Evolutionary conservation across 2,888 invertebrate genomes (phyloP), one percentile per base, ranked within the genome.

Genomic region (Pterostichus madidus): DNA sequence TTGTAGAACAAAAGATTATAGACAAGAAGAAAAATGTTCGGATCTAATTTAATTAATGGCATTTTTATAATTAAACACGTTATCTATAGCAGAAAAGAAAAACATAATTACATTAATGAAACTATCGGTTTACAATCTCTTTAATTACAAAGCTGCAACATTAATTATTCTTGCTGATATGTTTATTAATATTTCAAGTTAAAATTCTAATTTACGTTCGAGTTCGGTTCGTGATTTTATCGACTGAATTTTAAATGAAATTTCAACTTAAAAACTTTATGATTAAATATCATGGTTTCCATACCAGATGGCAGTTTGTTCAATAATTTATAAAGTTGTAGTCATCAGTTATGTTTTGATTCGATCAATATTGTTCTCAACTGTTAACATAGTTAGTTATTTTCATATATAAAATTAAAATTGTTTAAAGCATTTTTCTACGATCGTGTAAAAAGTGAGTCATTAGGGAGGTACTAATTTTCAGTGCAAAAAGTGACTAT

Each of bases 1-100:
- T 64, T 64, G 13, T 64, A 35, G 64, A 64, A 64, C 64, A 64
- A 64, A 64, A 64, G 64, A 13, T 35, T 39, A 61, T 61, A 64
- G 64, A 13, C 64, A 11, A 32, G 35, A 35, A 64, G 32, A 64
- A 64, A 64, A 61, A 61, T 39, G 13, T 35, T 35, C 64, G 6
- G n/a, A 13, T 35, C 35, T 39, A 64, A 64, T 64, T 64, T 64
- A 32, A 64, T 64, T 64, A 64, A 64, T 64, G n/a, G n/a, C 64
- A 13, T 64, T 64, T 64, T 64, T 64, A 49, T 49, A 64, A 64
- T 64, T 32, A 35, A 64, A 64, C 32, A 35, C 32, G 64, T 64
- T 61, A 64, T n/a, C 64, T 13, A 32, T 0, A 31, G 31, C 11
- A 10, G 3, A n/a, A 39, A 8, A 39, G n/a, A 39, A 8, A 39